These are phyloP conservation scores for Phalanger gymnotis DNA, from an alignment of 2,797 vertebrate species.

Conservation along the genomic window DNA sequence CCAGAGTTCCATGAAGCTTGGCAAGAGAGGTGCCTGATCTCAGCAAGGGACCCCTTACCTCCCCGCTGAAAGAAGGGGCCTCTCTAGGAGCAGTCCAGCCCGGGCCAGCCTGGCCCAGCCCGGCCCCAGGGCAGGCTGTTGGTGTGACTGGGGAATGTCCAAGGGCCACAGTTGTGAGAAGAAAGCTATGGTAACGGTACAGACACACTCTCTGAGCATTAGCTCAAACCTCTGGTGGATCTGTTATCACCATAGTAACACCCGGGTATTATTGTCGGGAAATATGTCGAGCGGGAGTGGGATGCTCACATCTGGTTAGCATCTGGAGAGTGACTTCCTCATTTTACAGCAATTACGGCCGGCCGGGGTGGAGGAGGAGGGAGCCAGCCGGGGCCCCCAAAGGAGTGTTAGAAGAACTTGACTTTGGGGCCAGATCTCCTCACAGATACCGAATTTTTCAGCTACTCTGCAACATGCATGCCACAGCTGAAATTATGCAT, in stretches of 20 bases:
- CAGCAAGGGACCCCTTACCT: not conserved
- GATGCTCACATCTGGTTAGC: constrained; percentile 83
- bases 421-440: constrained; percentile 71
- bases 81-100: constrained; percentile 62
- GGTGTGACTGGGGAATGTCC: constrained; percentile 65
- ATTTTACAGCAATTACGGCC: constrained; percentile 74
- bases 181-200: constrained; percentile 81
- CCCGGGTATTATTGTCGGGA: constrained; percentile 80
- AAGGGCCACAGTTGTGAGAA: constrained; percentile 77
- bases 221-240: constrained; percentile 83
- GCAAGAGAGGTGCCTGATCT: not conserved
- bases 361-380: constrained; percentile 46
- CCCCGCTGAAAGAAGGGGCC: constrained; percentile 61
- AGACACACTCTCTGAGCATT: constrained; percentile 80
- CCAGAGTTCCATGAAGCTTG: not conserved
- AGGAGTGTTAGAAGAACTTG: constrained; percentile 63
- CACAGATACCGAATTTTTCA: constrained; percentile 75
- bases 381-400: not conserved
- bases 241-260: constrained; percentile 86
- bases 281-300: constrained; percentile 81
- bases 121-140: constrained; percentile 65
- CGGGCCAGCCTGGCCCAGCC: constrained; percentile 34
- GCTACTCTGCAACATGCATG: not conserved
- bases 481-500: not conserved
- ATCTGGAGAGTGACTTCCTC: constrained; percentile 81